These are phyloP conservation scores for Mystacides longicornis DNA, from an alignment of 2,888 invertebrate species.

Conservation along the genomic window DNA sequence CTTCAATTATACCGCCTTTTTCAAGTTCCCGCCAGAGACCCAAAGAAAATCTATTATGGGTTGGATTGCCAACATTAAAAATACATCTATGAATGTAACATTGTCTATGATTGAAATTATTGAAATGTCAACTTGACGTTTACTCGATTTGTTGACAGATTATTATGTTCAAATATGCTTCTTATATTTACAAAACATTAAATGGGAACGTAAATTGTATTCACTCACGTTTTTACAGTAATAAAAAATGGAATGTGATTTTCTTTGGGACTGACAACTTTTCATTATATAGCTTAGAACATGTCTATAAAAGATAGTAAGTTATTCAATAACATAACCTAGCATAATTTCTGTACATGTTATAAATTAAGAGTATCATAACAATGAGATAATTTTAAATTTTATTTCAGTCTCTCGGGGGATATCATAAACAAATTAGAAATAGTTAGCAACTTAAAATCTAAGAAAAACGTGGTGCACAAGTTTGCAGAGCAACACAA, in stretches of 20 bases:
- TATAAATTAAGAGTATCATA: neutral
- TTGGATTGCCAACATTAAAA: neutral
- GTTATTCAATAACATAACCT: conserved; percentile 26
- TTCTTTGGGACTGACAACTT: conserved; percentile 86
- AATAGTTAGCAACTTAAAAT: conserved; percentile 55
- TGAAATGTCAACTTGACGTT: neutral
- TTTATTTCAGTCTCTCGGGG: conserved; percentile 43
- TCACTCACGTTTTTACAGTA: neutral
- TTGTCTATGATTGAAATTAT: neutral
- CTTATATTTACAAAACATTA: neutral
- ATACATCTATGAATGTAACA: neutral
- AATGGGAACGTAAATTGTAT: neutral
- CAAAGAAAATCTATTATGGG: too few species aligned
- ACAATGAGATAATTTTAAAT: neutral
- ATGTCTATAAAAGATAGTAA: conserved; percentile 61
- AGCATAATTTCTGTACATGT: neutral
- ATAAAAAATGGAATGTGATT: conserved; percentile 44
- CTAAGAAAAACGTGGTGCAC: conserved; percentile 46
- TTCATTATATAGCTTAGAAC: conserved; percentile 65
- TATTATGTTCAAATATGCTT: neutral
- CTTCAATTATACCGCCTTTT: too few species aligned
- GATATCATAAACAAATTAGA: conserved; percentile 50
- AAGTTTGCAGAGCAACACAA: conserved; percentile 58
- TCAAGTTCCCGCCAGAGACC: too few species aligned
- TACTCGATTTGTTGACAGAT: neutral